phyloP scores from a whole-genome alignment of 2,888 invertebrate species.

The Saturnia pavonia region DNA sequence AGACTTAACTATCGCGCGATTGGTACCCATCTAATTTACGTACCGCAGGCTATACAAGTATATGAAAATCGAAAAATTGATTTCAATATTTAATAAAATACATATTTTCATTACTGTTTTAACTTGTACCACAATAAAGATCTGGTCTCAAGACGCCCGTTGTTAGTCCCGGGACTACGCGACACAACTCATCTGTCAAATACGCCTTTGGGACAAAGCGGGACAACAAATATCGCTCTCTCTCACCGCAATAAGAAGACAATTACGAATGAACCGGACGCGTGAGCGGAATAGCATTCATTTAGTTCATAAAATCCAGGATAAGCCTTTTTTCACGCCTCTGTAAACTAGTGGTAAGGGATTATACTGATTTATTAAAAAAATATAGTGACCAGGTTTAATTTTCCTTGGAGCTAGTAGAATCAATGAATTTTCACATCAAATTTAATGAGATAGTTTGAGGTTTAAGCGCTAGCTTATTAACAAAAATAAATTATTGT shows the following conservation, averaged over 20 bases:
- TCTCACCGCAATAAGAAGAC: constrained; percentile 4
- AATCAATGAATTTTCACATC: not conserved
- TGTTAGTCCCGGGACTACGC: constrained; percentile 11
- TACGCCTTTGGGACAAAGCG: constrained; percentile 9
- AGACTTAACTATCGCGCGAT: too few species aligned
- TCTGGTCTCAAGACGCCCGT: constrained; percentile 11
- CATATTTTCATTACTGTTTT: not conserved
- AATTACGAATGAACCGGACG: constrained; percentile 10
- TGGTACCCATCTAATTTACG: too few species aligned
- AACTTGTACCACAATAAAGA: constrained; percentile 12
- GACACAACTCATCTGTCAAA: constrained; percentile 16
- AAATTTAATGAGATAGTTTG: not conserved
- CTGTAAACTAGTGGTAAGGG: not conserved
- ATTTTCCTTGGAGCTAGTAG: not conserved
- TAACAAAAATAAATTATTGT: too few species aligned
- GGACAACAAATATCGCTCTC: not conserved
- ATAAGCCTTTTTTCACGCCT: constrained; percentile 3
- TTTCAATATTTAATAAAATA: too few species aligned
- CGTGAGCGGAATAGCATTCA: constrained; percentile 4
- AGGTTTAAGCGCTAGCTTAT: not conserved
- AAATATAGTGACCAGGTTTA: not conserved
- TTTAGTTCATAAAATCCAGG: not conserved
- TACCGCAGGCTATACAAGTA: too few species aligned
- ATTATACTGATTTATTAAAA: not conserved
- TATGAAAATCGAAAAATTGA: too few species aligned